phyloP scores from a whole-genome alignment of 2,888 invertebrate genomes.

The Ormyrus nitidulus region DNA sequence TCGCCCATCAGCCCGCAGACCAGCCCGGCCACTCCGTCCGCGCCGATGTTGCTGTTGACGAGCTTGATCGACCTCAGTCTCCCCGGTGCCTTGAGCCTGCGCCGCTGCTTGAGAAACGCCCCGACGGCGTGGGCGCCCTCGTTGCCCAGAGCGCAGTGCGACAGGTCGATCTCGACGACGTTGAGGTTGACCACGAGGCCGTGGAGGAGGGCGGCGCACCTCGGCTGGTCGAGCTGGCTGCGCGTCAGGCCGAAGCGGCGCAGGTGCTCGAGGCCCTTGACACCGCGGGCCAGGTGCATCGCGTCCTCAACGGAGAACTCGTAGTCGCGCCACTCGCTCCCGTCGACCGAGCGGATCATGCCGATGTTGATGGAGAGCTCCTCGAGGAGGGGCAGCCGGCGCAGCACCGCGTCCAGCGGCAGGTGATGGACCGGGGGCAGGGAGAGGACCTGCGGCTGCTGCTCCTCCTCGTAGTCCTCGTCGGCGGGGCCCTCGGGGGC shows the following conservation, averaged over 20 bases:
- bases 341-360: slow-evolving; percentile 77
- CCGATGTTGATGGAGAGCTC: slow-evolving; percentile 77
- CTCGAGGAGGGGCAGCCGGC: slow-evolving; percentile 77
- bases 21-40: slow-evolving; percentile 77
- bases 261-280: slow-evolving; percentile 76
- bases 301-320: slow-evolving; percentile 80
- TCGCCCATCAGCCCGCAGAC: slow-evolving; percentile 49
- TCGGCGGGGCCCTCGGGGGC: not conserved
- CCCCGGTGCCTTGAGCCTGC: slow-evolving; percentile 40
- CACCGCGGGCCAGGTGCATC: slow-evolving; percentile 78
- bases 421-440: slow-evolving; percentile 77
- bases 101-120: slow-evolving; percentile 62
- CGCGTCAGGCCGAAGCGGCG: slow-evolving; percentile 79
- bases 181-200: slow-evolving; percentile 76
- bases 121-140: slow-evolving; percentile 81
- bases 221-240: slow-evolving; percentile 79
- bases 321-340: slow-evolving; percentile 79
- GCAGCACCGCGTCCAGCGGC: slow-evolving; percentile 78
- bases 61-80: slow-evolving; percentile 75
- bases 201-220: slow-evolving; percentile 79
- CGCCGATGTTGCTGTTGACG: slow-evolving; percentile 78
- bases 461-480: not conserved
- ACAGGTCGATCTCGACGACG: slow-evolving; percentile 80
- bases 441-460: not conserved
- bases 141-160: slow-evolving; percentile 81